Base-by-base conservation (phyloP, 2,797 vertebrate species). In the Gallinago nigripennis region DNA sequence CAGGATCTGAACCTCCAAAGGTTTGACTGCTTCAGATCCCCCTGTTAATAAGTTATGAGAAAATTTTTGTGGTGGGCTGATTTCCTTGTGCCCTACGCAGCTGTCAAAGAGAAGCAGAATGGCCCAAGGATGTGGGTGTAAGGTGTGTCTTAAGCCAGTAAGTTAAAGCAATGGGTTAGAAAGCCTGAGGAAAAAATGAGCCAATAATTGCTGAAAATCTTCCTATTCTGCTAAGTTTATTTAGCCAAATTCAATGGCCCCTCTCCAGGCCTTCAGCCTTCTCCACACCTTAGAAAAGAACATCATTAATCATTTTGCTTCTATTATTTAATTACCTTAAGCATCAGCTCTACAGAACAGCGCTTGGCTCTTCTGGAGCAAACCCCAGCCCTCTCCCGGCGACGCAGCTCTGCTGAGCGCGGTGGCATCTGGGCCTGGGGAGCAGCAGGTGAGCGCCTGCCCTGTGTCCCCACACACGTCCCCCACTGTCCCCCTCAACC, bases 11-110 rank as follows among this genome's bases (percentile, higher is more conserved):
- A 88, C 81, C 81, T 82, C 90, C 69, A 82, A 89, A 86, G 88
- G 75, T 97, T 87, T 90, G 64, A 65, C 80, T 96, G 92, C 86
- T 90, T 95, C 83, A 71, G 86, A 95, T 92, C 72, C 33, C 83
- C 93, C 68, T 64, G 73, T 71, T 95, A 88, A 1, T 50, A 92
- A 93, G 92, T 92, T 95, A 94, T 30, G 89, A 94, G 91, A 94
- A 92, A 95, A 88, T 75, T 71, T 85, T 89, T 84, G 88, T 75
- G 81, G 94, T 82, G 1, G 9, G 78, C 86, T 72, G 68, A 93
- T 94, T 96, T 97, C 92, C 96, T 96, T 95, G 95, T 95, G 93
- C 96, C 93, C 93, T 83, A 95, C 81, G 82, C 93, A 95, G 92
- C 92, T 95, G 93, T 96, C 93, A 93, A 92, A 80, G 86, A 88